Percentiles rank a stretch among this genome's conserved stretches.
Conservation (phyloP, 2,888 invertebrate genomes). For the Copidosoma aretas region DNA sequence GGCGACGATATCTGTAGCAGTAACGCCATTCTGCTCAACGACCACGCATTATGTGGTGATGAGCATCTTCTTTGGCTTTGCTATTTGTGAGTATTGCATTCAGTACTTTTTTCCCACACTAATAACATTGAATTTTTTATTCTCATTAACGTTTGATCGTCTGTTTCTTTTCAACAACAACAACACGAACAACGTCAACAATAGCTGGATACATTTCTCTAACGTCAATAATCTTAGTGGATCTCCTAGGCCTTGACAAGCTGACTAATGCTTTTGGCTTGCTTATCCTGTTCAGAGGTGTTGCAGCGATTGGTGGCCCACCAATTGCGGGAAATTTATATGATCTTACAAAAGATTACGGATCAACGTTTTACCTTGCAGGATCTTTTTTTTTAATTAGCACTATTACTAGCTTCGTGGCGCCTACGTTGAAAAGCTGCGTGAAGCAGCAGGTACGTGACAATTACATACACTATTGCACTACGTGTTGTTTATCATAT, state of each 20-base stretch:
- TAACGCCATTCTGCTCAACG: conserved; percentile 82
- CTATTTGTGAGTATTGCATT: conserved; percentile 76
- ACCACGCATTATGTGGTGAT: conserved; percentile 80
- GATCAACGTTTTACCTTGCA: conserved; percentile 91
- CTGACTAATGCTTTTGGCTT: conserved; percentile 97
- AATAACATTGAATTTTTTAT: not conserved
- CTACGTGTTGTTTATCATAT: too few relatives aligned
- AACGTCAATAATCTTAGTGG: conserved; percentile 96
- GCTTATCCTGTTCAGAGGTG: conserved; percentile 92
- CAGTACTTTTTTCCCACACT: not conserved
- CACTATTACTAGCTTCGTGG: conserved; percentile 83
- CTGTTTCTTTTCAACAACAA: not conserved
- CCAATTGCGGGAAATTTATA: conserved; percentile 88
- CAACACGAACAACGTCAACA: conserved; percentile 13
- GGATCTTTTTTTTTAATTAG: conserved; percentile 86
- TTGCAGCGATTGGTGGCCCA: conserved; percentile 87
- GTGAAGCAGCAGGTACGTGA: conserved; percentile 56
- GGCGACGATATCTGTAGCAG: conserved; percentile 83
- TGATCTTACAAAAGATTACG: conserved; percentile 82
- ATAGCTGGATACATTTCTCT: conserved; percentile 96
- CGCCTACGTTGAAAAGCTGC: conserved; percentile 74
- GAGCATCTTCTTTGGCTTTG: conserved; percentile 89
- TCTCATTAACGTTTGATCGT: not conserved
- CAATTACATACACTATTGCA: too few relatives aligned
- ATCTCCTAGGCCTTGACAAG: conserved; percentile 92